Percentiles rank a stretch among this genome's conserved stretches.
Conservation (phyloP, 30 jellyfish, hydroid and myxozoan genomes). For the Hydractinia echinata region DNA sequence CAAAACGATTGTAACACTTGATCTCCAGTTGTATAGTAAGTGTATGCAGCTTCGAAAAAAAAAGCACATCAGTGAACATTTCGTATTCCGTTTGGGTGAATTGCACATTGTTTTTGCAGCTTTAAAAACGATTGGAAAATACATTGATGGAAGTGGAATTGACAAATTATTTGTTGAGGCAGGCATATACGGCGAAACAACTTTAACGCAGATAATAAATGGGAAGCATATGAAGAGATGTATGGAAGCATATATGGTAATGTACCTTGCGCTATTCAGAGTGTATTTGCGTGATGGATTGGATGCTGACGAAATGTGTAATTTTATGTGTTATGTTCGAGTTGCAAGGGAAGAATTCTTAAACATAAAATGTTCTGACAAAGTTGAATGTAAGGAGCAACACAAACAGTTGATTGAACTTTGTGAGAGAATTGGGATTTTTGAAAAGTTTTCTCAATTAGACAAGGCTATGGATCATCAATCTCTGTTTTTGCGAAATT, state of each 20-base stretch:
- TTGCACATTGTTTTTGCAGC: slow-evolving; percentile 34
- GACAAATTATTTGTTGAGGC: slow-evolving; percentile 34
- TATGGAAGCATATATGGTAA: too few species aligned
- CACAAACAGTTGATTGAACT: not conserved
- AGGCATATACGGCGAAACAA: slow-evolving; percentile 36
- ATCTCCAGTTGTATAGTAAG: slow-evolving; percentile 14
- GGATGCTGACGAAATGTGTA: too few species aligned
- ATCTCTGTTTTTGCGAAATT: not conserved
- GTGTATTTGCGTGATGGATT: too few species aligned
- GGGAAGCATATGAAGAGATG: slow-evolving; percentile 43
- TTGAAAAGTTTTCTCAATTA: not conserved
- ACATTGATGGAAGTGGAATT: slow-evolving; percentile 46
- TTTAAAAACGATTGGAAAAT: slow-evolving; percentile 37
- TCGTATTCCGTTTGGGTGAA: slow-evolving; percentile 36
- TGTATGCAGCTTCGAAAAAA: slow-evolving; percentile 33
- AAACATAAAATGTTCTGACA: too few species aligned
- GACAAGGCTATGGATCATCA: not conserved
- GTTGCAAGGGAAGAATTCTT: too few species aligned
- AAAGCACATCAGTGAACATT: slow-evolving; percentile 20
- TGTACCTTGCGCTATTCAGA: too few species aligned
- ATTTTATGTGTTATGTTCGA: too few species aligned
- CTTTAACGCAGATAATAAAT: slow-evolving; percentile 27
- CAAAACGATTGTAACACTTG: slow-evolving; percentile 27
- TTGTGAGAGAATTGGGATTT: not conserved
- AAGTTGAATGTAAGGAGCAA: too few species aligned